Conservation (phyloP, 2,888 invertebrate genomes). For the Tipula lateralis region DNA sequence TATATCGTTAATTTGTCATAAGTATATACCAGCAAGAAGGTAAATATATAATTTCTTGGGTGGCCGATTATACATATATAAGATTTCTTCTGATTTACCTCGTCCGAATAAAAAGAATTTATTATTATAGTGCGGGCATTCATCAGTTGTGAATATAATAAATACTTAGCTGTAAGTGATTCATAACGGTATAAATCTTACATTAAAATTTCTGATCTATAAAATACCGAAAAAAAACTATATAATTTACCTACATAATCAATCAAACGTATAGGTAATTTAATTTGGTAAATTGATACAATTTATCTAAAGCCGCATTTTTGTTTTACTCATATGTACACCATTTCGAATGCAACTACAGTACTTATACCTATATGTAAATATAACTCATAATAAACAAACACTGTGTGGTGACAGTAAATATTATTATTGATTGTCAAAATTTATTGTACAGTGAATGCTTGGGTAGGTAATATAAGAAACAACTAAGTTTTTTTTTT, state of each 20-base stretch:
- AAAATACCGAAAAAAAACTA: background rate
- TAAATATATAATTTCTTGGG: background rate
- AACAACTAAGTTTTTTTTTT: background rate
- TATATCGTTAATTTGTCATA: background rate
- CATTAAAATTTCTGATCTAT: background rate
- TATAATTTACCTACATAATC: background rate
- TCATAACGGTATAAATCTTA: background rate
- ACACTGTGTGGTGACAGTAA: background rate
- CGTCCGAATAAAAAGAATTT: background rate
- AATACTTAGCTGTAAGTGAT: background rate
- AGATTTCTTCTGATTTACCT: background rate
- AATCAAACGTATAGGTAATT: background rate
- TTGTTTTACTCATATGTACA: background rate
- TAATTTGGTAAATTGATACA: background rate
- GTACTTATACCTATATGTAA: background rate
- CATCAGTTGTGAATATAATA: background rate
- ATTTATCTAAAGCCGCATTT: background rate
- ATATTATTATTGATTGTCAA: slow-evolving; percentile 24
- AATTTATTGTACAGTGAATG: background rate
- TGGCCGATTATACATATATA: background rate
- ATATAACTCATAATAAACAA: background rate
- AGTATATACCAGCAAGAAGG: no score
- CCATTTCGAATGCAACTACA: background rate
- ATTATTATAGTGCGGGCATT: background rate
- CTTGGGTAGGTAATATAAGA: background rate